Percentiles rank a stretch among this genome's conserved stretches.
phyloP scores from a whole-genome alignment of 1,140 invertebrate genomes.

The Dufourea novaeangliae region DNA sequence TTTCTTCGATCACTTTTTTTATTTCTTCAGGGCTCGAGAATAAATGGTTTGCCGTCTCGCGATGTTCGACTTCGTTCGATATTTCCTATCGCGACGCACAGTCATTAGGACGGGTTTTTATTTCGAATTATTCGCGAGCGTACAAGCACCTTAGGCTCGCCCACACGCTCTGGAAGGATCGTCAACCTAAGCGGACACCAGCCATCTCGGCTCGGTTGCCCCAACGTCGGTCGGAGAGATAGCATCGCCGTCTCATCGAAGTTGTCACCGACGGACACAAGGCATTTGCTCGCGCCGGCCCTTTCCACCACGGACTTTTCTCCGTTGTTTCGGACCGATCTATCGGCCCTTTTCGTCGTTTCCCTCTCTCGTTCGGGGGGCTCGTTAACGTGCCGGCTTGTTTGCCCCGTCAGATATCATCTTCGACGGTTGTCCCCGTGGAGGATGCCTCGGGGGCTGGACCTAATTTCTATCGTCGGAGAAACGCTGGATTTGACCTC shows the following conservation, averaged over 20 bases:
- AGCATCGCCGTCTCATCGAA: conserved; percentile 54
- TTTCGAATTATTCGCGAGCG: background rate
- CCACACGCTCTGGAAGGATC: background rate
- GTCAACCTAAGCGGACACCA: conserved; percentile 1
- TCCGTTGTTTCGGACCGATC: conserved; percentile 44
- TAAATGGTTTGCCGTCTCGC: too few relatives aligned
- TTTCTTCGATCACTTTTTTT: too few relatives aligned
- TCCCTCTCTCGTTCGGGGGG: conserved; percentile 37
- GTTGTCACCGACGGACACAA: conserved; percentile 51
- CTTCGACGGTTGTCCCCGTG: conserved; percentile 46
- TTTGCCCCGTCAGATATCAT: conserved; percentile 72
- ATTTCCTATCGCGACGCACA: too few relatives aligned
- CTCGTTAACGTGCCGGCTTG: conserved; percentile 72
- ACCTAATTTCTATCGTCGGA: conserved; percentile 57
- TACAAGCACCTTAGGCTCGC: background rate
- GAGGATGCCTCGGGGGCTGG: conserved; percentile 30
- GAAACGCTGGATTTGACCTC: background rate
- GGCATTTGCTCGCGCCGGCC: conserved; percentile 47
- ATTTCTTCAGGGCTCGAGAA: too few relatives aligned
- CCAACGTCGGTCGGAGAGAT: conserved; percentile 53
- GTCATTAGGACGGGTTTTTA: background rate
- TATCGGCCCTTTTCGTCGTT: conserved; percentile 40
- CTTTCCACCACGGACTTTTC: conserved; percentile 39
- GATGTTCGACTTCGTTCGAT: too few relatives aligned
- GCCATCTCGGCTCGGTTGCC: conserved; percentile 26